Evolutionary conservation across 2,888 invertebrate species (phyloP).

Genomic region (Matsumyia berberina): DNA sequence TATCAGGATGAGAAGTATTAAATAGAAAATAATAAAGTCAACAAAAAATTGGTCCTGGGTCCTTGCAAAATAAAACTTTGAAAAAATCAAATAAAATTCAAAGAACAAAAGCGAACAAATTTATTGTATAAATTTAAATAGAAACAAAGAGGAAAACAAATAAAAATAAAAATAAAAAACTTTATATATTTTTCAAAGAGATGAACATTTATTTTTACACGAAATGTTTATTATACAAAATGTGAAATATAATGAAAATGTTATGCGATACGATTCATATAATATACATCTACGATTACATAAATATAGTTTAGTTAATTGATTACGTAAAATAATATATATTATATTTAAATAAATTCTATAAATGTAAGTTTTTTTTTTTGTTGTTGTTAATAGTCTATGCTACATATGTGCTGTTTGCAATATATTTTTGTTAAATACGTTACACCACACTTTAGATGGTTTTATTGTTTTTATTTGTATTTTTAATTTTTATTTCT

Average conservation of each 20-base stretch:
- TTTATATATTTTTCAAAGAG: conserved; percentile 68
- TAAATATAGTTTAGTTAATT: conserved; percentile 61
- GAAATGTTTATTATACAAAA: conserved; percentile 71
- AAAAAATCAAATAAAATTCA: conserved; percentile 19
- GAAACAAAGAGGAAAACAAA: conserved; percentile 16
- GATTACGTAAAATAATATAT: conserved; percentile 27
- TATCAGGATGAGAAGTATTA: conserved; percentile 53
- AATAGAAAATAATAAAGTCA: conserved; percentile 17
- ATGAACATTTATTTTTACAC: conserved; percentile 75
- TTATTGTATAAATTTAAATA: conserved; percentile 60
- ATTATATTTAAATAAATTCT: conserved; percentile 52
- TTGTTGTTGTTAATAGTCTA: conserved; percentile 35
- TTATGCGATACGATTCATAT: conserved; percentile 59
- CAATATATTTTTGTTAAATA: conserved; percentile 48
- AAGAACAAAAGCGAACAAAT: conserved; percentile 30
- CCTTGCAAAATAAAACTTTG: conserved; percentile 29
- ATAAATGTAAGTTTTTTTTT: conserved; percentile 54
- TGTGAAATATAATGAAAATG: conserved; percentile 48
- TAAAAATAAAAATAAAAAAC: conserved; percentile 22
- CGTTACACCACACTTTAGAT: conserved; percentile 20
- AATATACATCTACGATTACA: conserved; percentile 35
- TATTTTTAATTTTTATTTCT: conserved; percentile 17
- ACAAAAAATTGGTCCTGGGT: conserved; percentile 39
- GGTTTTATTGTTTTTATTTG: conserved; percentile 28
- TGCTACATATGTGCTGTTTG: conserved; percentile 14